phyloP scores from a whole-genome alignment of 2,113 vertebrate genomes.

The Semicossyphus pulcher region DNA sequence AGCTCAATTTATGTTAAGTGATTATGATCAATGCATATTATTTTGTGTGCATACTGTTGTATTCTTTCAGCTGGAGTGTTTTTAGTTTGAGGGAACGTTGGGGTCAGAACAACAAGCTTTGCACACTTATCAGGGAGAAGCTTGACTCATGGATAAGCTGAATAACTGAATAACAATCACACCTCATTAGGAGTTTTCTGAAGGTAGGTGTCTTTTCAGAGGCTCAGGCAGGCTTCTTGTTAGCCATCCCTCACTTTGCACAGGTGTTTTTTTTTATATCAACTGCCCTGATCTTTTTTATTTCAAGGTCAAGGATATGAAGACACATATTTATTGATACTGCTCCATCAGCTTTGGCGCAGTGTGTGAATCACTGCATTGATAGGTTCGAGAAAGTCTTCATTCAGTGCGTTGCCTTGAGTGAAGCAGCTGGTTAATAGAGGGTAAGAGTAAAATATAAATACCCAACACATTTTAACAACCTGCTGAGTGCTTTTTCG shows the following conservation, averaged over 20 bases:
- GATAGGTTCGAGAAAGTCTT: background rate
- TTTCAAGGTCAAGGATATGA: conserved; percentile 28
- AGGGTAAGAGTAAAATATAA: background rate
- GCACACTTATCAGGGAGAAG: conserved; percentile 16
- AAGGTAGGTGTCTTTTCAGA: background rate
- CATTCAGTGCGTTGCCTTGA: too few species aligned
- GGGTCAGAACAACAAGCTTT: background rate
- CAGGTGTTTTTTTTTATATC: conserved; percentile 18
- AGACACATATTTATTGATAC: conserved; percentile 15
- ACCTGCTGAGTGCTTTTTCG: too few species aligned
- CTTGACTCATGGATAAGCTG: conserved; percentile 15
- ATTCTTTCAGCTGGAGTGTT: background rate
- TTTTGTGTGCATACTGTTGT: background rate
- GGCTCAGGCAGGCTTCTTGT: conserved; percentile 7
- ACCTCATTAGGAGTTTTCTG: conserved; percentile 26
- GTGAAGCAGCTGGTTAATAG: too few species aligned
- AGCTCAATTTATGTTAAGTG: background rate
- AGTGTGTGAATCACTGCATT: conserved; percentile 11
- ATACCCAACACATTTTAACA: too few species aligned
- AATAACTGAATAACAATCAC: conserved; percentile 37
- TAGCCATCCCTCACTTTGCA: conserved; percentile 8
- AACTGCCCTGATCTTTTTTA: too few species aligned
- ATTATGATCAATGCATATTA: background rate
- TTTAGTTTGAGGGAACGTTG: background rate
- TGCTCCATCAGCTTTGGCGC: conserved; percentile 1